phyloP scores from a whole-genome alignment of 2,888 invertebrate species.

The Lysandra coridon region DNA sequence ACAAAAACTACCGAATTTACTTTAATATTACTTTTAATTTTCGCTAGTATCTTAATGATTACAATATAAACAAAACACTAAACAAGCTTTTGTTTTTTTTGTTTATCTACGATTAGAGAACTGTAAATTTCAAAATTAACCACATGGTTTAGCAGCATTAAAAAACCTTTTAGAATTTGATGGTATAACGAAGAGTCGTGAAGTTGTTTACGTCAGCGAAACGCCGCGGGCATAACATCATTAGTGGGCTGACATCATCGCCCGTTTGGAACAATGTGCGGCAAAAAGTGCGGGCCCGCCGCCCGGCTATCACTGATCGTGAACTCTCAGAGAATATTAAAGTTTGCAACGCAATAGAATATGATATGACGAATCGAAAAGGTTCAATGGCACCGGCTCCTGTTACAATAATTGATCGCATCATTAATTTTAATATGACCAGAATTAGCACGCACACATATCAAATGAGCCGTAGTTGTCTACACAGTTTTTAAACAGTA shows the following conservation, averaged over 20 bases:
- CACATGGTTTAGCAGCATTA: neutral
- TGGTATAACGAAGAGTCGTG: constrained; percentile 41
- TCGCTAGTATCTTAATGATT: too few species aligned
- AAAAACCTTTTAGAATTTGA: neutral
- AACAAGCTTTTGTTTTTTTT: too few species aligned
- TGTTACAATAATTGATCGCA: constrained; percentile 59
- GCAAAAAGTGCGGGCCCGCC: constrained; percentile 60
- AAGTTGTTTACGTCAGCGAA: constrained; percentile 58
- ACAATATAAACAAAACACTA: too few species aligned
- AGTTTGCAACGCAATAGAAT: constrained; percentile 48
- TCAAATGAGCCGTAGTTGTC: constrained; percentile 50
- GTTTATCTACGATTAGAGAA: neutral
- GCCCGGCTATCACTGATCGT: constrained; percentile 55
- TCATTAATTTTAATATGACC: constrained; percentile 62
- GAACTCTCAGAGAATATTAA: constrained; percentile 62
- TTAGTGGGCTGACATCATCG: constrained; percentile 75
- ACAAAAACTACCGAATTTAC: too few species aligned
- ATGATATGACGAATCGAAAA: constrained; percentile 42
- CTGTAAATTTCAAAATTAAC: neutral
- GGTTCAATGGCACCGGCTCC: constrained; percentile 69
- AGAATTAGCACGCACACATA: constrained; percentile 60
- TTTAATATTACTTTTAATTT: too few species aligned
- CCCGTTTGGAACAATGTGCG: constrained; percentile 59
- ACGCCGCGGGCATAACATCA: constrained; percentile 51
- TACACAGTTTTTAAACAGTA: neutral